Evolutionary conservation across 2,888 invertebrate species (phyloP).

Genomic region (Melanostoma scalare): DNA sequence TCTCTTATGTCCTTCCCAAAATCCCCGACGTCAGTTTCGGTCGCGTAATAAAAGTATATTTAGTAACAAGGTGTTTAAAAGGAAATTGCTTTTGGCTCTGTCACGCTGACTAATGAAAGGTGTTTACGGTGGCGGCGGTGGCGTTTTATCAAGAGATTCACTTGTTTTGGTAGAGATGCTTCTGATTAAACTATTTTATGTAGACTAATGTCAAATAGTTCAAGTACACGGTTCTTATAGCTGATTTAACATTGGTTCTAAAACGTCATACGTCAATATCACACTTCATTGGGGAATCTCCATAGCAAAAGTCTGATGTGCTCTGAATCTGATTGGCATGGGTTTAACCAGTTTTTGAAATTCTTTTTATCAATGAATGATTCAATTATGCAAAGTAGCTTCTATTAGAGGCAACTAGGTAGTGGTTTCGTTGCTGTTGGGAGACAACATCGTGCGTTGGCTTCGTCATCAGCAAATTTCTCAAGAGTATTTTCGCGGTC

Average conservation of each 20-base stretch:
- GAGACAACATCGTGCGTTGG: no score
- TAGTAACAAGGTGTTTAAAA: slow-evolving; percentile 18
- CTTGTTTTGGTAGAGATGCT: neutral
- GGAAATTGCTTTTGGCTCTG: neutral
- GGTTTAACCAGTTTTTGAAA: no score
- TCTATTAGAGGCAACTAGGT: no score
- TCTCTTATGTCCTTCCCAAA: slow-evolving; percentile 11
- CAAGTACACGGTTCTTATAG: slow-evolving; percentile 28
- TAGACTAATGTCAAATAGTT: slow-evolving; percentile 19
- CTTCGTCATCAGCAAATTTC: no score
- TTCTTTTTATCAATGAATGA: no score
- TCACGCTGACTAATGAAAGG: slow-evolving; percentile 5
- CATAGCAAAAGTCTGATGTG: no score
- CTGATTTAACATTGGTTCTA: neutral
- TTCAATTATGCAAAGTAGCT: no score
- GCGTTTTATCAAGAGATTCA: neutral
- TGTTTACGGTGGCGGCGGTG: no score
- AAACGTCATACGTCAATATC: neutral
- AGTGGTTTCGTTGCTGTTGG: no score
- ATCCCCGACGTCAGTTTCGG: neutral
- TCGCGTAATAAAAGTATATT: slow-evolving; percentile 28
- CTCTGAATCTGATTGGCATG: no score
- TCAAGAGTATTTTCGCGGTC: no score
- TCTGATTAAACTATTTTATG: slow-evolving; percentile 15
- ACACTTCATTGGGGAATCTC: slow-evolving; percentile 8